Percentiles rank a stretch among this genome's conserved stretches.
Conservation (phyloP, 2,113 vertebrate species). For the Isurus oxyrinchus region DNA sequence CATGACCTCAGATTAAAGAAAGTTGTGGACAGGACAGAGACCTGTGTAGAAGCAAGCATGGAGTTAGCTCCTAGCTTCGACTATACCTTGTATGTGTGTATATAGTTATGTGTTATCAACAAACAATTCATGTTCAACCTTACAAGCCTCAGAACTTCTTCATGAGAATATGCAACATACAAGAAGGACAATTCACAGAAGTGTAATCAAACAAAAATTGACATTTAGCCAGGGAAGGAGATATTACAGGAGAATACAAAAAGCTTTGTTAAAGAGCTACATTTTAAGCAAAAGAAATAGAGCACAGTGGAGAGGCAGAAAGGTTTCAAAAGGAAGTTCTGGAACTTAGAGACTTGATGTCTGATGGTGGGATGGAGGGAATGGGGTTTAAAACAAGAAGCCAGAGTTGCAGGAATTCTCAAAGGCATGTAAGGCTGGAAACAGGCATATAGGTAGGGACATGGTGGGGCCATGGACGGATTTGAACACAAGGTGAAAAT, state of each 20-base stretch:
- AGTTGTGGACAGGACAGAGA: too few relatives aligned
- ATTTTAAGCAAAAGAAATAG: neutral
- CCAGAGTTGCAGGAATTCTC: neutral
- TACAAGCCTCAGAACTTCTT: too few relatives aligned
- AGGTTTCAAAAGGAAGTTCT: neutral
- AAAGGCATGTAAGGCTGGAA: neutral
- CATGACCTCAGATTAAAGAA: too few relatives aligned
- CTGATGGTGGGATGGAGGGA: neutral
- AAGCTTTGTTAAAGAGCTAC: neutral
- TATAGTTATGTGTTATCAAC: too few relatives aligned
- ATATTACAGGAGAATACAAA: neutral
- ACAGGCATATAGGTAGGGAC: neutral
- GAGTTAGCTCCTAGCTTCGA: too few relatives aligned
- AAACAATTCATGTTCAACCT: too few relatives aligned
- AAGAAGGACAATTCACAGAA: neutral
- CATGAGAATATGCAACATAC: too few relatives aligned
- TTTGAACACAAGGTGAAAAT: neutral
- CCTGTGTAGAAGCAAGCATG: too few relatives aligned
- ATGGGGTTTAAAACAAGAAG: neutral
- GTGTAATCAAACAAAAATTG: too few relatives aligned
- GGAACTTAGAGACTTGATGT: neutral
- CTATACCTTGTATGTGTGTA: too few relatives aligned
- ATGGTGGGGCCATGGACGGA: neutral
- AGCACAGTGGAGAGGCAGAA: neutral
- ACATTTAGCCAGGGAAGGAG: neutral